Percentiles rank a stretch among this genome's conserved stretches.
Evolutionary conservation across 2,797 vertebrate genomes (phyloP).

Genomic region (Lacerta viridis): DNA sequence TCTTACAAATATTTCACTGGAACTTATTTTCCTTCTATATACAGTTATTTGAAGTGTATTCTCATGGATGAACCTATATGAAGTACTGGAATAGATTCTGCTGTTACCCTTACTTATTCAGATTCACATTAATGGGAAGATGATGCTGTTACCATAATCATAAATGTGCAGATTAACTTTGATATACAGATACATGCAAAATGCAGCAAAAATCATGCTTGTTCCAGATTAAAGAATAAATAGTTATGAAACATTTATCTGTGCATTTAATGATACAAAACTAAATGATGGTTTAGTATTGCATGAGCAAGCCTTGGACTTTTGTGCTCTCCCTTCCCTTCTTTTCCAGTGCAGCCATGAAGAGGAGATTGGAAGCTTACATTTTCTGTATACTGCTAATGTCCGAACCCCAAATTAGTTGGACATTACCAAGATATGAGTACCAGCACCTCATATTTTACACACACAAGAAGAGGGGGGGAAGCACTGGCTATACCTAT

Average conservation of each 20-base stretch:
- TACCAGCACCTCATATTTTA: too few species aligned
- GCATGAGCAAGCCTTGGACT: background rate
- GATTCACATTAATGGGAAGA: background rate
- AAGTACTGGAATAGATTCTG: background rate
- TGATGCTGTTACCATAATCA: background rate
- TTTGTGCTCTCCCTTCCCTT: background rate
- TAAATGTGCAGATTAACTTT: background rate
- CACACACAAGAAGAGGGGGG: too few species aligned
- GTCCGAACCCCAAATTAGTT: too few species aligned
- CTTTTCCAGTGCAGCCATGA: background rate
- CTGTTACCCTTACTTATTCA: background rate
- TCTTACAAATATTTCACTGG: conserved; percentile 81
- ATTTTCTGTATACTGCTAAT: background rate
- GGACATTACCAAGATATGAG: background rate
- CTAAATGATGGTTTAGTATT: background rate
- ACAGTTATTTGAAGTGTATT: background rate
- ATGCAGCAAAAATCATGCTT: background rate
- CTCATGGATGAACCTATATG: background rate
- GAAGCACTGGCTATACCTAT: background rate
- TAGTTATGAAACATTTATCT: background rate
- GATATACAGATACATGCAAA: background rate
- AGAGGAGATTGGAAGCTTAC: background rate
- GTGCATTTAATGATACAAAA: background rate
- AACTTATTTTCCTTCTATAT: background rate
- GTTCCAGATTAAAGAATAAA: background rate